phyloP scores from a whole-genome alignment of 2,797 vertebrate genomes.

The Onychomys leucogaster region DNA sequence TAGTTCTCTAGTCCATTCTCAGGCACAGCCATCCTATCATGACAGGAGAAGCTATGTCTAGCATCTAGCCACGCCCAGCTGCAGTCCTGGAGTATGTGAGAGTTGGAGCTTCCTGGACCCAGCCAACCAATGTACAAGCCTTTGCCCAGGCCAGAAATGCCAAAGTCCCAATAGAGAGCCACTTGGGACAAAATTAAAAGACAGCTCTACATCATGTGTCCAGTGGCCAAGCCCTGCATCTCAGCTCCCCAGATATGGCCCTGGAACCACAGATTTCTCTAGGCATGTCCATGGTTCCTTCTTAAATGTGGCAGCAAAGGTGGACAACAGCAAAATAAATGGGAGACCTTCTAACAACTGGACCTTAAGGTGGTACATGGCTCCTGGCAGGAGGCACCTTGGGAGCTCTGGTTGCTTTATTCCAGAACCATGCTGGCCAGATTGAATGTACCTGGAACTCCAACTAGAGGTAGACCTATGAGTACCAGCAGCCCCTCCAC shows the following conservation, averaged over 20 bases:
- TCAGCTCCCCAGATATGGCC: background rate
- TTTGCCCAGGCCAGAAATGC: background rate
- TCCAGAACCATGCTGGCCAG: accelerated
- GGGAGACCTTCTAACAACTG: background rate
- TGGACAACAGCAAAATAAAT: accelerated
- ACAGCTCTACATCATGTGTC: background rate
- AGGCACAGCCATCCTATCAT: background rate
- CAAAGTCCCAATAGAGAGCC: background rate
- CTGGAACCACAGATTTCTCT: background rate
- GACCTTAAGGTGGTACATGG: background rate
- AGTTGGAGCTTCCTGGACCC: too few relatives aligned
- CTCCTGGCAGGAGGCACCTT: background rate
- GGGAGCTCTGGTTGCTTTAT: accelerated
- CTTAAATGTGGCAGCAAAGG: background rate
- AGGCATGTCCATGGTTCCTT: accelerated
- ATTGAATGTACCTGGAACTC: background rate
- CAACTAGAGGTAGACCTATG: too few relatives aligned
- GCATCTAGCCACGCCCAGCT: background rate
- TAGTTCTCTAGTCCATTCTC: background rate
- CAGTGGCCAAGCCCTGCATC: background rate
- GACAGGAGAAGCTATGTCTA: accelerated
- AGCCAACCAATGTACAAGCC: background rate
- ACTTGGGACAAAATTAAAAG: background rate
- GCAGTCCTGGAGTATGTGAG: background rate
- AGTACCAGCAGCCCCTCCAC: background rate